Base-by-base conservation (phyloP, 2,888 invertebrate genomes). In the Folsomia candida region DNA sequence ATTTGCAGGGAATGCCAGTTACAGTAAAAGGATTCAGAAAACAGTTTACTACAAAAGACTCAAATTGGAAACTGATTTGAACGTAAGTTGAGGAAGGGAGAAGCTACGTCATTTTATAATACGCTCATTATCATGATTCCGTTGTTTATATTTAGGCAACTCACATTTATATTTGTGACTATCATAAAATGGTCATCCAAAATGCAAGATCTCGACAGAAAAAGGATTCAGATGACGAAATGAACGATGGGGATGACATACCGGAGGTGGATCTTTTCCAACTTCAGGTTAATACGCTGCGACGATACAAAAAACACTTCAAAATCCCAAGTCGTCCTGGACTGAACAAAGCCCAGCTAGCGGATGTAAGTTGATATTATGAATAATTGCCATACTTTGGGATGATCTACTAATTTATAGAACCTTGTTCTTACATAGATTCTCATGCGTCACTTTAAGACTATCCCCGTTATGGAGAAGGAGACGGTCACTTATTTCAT, bases 151-250 rank as follows among this genome's bases (percentile, higher is more conserved):
- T 27, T 2, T 54, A 94, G 94, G 94, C 93, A 51, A 89, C 92
- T 80, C 97, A 97, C 83, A 94, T 92, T 80, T 97, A 97, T 83
- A 97, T 97, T 81, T 97, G 97, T 85, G 97, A 97, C 83, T 90
- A 91, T 82, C 97, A 97, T 84, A 97, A 97, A 85, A 90, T 91
- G 83, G 91, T 96, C 82, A 97, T 97, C 80, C 97, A 97, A 83
- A 93, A 92, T 83, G 94, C 95, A n/a, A 88, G 97, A 79, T 92
- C 92, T 20, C 90, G 95, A 73, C 87, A 94, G 80, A 89, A 93
- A 75, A 94, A 94, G 83, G 96, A 97, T 83, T 95, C 95, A 0
- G 95, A 94, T 81, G 95, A 95, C 81, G 96, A 96, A 81, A 93
- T 94, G 76, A 94, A 93, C 81, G 95, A 95, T 82, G 92, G 91